Percentiles rank a stretch among this genome's conserved stretches.
phyloP scores from a whole-genome alignment of 2,113 vertebrate species.

The Tylochromis polylepis region DNA sequence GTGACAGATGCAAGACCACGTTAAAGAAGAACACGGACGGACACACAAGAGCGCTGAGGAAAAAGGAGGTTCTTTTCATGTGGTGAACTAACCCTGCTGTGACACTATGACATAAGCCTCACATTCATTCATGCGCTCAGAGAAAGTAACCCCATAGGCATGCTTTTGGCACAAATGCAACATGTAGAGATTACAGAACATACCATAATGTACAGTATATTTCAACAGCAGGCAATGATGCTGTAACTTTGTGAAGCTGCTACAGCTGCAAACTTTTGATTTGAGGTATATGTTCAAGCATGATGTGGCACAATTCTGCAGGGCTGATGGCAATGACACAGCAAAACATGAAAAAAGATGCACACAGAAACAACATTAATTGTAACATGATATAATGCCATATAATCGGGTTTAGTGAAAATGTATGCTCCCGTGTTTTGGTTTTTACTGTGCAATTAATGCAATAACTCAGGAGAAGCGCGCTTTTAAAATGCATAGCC shows the following conservation, averaged over 20 bases:
- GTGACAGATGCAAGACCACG: not conserved
- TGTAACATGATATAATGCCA: not conserved
- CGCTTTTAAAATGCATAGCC: not conserved
- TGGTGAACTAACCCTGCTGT: constrained; percentile 34
- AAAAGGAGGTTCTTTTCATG: constrained; percentile 35
- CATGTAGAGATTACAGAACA: constrained; percentile 9
- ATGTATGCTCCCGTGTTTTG: not conserved
- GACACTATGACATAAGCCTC: constrained; percentile 17
- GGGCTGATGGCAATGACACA: not conserved
- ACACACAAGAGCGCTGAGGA: not conserved
- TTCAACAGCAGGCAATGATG: constrained; percentile 8
- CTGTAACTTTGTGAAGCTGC: constrained; percentile 7
- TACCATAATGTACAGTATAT: not conserved
- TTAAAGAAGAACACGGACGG: constrained; percentile 5
- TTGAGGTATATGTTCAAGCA: not conserved
- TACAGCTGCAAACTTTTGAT: constrained; percentile 16
- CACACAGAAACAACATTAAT: not conserved
- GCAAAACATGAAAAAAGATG: not conserved
- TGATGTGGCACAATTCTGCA: not conserved
- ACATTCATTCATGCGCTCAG: not conserved
- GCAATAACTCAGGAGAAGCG: not conserved
- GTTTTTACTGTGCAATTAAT: not conserved
- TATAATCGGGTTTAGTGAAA: not conserved
- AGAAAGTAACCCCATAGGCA: constrained; percentile 27
- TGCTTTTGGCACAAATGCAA: constrained; percentile 13